phyloP scores from a whole-genome alignment of 2,888 invertebrate species.

The Sinohyriopsis cumingii region DNA sequence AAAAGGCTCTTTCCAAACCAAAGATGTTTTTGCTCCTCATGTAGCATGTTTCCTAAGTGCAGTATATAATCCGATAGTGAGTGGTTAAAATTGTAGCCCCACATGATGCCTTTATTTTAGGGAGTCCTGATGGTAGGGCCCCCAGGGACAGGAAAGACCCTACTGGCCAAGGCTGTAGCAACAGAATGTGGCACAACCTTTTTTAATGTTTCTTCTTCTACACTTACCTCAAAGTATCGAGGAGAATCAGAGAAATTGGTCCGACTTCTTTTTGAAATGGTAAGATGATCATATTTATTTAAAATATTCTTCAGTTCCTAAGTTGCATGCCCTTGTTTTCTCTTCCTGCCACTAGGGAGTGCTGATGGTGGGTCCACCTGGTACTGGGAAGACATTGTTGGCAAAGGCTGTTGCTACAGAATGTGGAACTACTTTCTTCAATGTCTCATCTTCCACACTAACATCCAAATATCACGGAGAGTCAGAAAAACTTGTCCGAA shows the following conservation, averaged over 20 bases:
- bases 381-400: conserved; percentile 74
- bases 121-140: conserved; percentile 73
- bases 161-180: conserved; percentile 75
- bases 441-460: conserved; percentile 95
- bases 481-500: conserved; percentile 95
- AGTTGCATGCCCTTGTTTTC: conserved; percentile 37
- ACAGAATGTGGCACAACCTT: conserved; percentile 75
- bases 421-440: conserved; percentile 74
- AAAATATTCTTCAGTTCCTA: not conserved
- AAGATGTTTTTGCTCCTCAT: not conserved
- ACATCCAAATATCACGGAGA: conserved; percentile 98
- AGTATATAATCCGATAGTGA: no score
- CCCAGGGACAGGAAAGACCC: conserved; percentile 75
- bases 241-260: conserved; percentile 99
- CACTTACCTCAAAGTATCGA: conserved; percentile 97
- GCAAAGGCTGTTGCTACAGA: conserved; percentile 75
- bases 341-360: conserved; percentile 60
- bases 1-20: not conserved
- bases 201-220: conserved; percentile 92
- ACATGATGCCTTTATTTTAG: conserved; percentile 47
- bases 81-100: conserved; percentile 1
- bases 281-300: conserved; percentile 66
- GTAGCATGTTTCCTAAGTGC: not conserved
- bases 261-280: conserved; percentile 96
- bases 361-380: conserved; percentile 72